Evolutionary conservation across 2,113 vertebrate genomes (phyloP).

Genomic region (Tetrax tetrax): DNA sequence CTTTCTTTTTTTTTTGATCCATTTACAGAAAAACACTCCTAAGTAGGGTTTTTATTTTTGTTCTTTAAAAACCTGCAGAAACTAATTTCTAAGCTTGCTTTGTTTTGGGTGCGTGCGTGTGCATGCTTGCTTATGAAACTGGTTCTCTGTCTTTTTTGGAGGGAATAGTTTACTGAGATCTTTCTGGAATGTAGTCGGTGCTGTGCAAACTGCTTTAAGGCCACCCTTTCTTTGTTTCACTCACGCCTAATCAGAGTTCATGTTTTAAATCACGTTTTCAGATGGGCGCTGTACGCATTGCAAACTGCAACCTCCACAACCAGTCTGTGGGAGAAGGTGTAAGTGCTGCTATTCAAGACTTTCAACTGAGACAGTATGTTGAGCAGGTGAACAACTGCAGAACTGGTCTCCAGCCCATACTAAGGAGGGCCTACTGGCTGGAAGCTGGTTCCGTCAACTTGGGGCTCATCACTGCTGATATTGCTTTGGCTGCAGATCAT

Average conservation of each 20-base stretch:
- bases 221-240: neutral
- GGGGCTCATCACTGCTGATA: conserved; percentile 92
- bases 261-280: conserved; percentile 36
- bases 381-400: conserved; percentile 84
- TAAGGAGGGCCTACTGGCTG: conserved; percentile 92
- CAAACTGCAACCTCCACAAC: conserved; percentile 97
- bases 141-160: neutral
- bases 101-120: fast-evolving
- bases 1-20: neutral
- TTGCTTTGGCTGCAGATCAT: conserved; percentile 93
- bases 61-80: neutral
- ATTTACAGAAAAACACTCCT: neutral
- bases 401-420: conserved; percentile 82
- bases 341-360: conserved; percentile 91
- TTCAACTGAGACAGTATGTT: conserved; percentile 90
- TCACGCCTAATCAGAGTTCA: neutral
- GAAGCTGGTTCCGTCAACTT: conserved; percentile 93
- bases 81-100: neutral
- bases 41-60: neutral
- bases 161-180: neutral
- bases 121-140: neutral
- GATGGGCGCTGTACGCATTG: conserved; percentile 88
- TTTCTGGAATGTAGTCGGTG: neutral
- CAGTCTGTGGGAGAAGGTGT: conserved; percentile 95
- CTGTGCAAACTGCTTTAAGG: neutral